Base-by-base conservation (phyloP, 92 coral and sea anemone species). In the Heteractis magnifica region DNA sequence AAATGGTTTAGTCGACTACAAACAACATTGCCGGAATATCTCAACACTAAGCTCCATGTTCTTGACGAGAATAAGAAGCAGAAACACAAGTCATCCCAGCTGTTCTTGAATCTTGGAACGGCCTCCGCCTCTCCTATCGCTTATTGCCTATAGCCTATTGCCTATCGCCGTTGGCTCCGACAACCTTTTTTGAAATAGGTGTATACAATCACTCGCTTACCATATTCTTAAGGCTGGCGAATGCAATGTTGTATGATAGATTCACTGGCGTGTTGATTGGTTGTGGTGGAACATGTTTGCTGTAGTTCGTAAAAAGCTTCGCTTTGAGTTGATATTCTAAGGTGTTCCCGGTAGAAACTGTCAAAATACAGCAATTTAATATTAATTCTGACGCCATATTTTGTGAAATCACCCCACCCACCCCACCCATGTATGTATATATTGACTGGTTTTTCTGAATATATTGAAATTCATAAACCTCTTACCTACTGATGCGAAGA, bases 141-240 rank as follows among this genome's bases (percentile, higher is more conserved):
- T 59, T 15, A 59, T 59, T 4, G 4, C 4, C 10, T 5, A 59
- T n/a, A 12, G 10, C 11, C 59, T 55, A 8, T 55, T 55, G 59
- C 59, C 10, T 9, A 55, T 9, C 14, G 11, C 14, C 14, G 59
- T 55, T 55, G 59, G 14, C 59, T 6, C 70, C 70, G n/a, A 62
- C 10, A 65, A 21, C 11, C 52, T 16, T 49, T 23, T 71, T 51
- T 5, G 10, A 52, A 58, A 52, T 82, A 90, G 56, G 70, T 88
- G 23, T 23, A 62, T n/a, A 8, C 23, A 62, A 34, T 34, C 3
- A 34, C 44, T 11, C 26, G 15, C 73, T 68, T 68, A 68, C 94
- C 94, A 94, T 82, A 23, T 79, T 77, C 11, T 85, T 90, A 23
- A 94, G 79, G 75, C 88, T 91, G 3, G 90, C 77, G 44, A 94